Percentiles rank a stretch among this genome's conserved stretches.
phyloP scores from a whole-genome alignment of 2,888 invertebrate species.

The Hydroisotoma schaefferi region DNA sequence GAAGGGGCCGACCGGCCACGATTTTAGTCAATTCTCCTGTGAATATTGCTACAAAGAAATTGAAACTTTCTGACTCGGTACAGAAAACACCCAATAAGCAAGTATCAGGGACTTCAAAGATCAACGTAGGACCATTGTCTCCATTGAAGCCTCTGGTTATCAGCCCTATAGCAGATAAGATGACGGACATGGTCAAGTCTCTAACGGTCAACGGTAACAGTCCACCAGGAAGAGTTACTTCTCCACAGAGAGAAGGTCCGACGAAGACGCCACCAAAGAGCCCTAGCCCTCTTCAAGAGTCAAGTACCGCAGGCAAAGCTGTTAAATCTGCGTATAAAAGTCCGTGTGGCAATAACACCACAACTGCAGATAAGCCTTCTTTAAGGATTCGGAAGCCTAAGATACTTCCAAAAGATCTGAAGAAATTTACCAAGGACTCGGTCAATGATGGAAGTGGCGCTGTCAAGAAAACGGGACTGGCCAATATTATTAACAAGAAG shows the following conservation, averaged over 20 bases:
- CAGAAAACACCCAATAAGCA: too few species aligned
- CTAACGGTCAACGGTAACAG: not conserved
- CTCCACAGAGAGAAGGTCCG: too few species aligned
- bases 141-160: too few species aligned
- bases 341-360: not conserved
- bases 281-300: not conserved
- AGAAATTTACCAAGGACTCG: not conserved
- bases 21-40: too few species aligned
- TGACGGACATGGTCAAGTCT: not conserved
- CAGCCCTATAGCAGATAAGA: slow-evolving; percentile 1
- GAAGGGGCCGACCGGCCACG: too few species aligned
- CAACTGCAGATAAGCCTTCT: not conserved
- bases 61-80: too few species aligned
- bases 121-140: too few species aligned
- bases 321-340: slow-evolving; percentile 7
- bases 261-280: not conserved
- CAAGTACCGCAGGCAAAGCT: slow-evolving; percentile 3
- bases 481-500: not conserved
- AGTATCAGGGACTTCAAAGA: too few species aligned
- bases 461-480: not conserved
- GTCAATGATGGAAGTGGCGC: not conserved
- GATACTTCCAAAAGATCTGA: not conserved
- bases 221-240: too few species aligned
- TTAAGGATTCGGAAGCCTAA: slow-evolving; percentile 10
- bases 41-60: too few species aligned